Evolutionary conservation across 2,888 invertebrate genomes (phyloP), one percentile per base, ranked within the genome.

Genomic region (Tetrapedia diversipes): DNA sequence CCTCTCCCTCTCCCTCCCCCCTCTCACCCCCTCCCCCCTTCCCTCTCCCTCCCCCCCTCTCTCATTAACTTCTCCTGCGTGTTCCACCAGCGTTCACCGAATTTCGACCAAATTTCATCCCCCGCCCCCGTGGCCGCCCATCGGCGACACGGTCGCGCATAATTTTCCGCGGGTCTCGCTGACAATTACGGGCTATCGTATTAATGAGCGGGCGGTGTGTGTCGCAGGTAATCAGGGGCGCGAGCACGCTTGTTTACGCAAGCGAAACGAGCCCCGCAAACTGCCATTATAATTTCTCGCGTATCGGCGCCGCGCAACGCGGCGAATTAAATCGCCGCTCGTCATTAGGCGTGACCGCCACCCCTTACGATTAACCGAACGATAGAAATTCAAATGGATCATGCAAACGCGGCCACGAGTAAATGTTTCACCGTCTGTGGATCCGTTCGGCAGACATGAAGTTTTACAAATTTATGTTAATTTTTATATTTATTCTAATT

Each of bases 141-240:
- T 41, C 54, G 41, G 14, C 34, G 32, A 68, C 49, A 45, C 45
- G 45, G 51, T 43, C 45, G 45, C n/a, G 29, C 56, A 61, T 74
- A 80, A 73, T 70, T 71, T 41, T 49, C 53, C 22, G 16, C 45
- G 10, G 16, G 49, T 82, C 29, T 65, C 65, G 53, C 49, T 54
- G 75, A 61, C 79, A 81, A 82, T 81, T 75, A 81, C 47, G 51
- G 43, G 75, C 43, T 65, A 68, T 56, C 59, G 54, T 66, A 76
- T 67, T 72, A 81, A 82, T 63, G 78, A 77, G 73, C 54, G 41
- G 34, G 27, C 61, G 63, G 57, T 68, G 59, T 37, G 51, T 32
- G 71, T 27, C 45, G 45, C 39, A 29, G 59, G 47, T 75, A 72
- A 75, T 77, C 76, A 56, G 47, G 53, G n/a, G 45, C 37, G 51